A percentile compares a stretch with the other conserved stretches of the same genome.
Evolutionary conservation across 2,888 invertebrate genomes (phyloP).

Genomic region (Homarus gammarus): DNA sequence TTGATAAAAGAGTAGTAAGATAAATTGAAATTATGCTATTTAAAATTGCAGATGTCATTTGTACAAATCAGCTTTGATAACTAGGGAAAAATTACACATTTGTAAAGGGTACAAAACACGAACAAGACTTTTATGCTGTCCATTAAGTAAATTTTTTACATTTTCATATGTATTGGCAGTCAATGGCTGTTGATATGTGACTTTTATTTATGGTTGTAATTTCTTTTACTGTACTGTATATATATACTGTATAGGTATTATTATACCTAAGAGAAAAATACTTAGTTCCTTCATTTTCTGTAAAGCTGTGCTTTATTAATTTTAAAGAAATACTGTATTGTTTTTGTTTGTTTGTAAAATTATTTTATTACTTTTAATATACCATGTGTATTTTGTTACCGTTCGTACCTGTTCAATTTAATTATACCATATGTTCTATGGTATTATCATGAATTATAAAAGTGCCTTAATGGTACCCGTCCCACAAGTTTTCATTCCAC

Average conservation of each 20-base stretch:
- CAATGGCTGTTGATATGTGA: conserved; percentile 22
- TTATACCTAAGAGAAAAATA: conserved; percentile 35
- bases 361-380: conserved; percentile 42
- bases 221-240: conserved; percentile 24
- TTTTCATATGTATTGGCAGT: background rate
- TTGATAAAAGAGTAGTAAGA: conserved; percentile 36
- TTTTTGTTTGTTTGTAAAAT: conserved; percentile 18
- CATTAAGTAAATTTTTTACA: background rate
- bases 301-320: conserved; percentile 60
- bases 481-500: conserved; percentile 64
- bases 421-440: conserved; percentile 38
- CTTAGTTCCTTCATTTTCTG: conserved; percentile 28
- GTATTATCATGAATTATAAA: conserved; percentile 49
- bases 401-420: conserved; percentile 34
- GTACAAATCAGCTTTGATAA: conserved; percentile 3
- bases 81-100: conserved; percentile 4
- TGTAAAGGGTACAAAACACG: conserved; percentile 27
- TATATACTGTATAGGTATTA: conserved; percentile 31
- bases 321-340: conserved; percentile 13
- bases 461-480: conserved; percentile 70
- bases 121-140: conserved; percentile 44
- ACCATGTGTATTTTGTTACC: conserved; percentile 37
- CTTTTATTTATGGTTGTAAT: conserved; percentile 38
- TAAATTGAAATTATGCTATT: conserved; percentile 27
- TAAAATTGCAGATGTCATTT: conserved; percentile 1